A percentile compares a stretch with the other conserved stretches of the same genome.
Conservation (phyloP, 1,140 invertebrate species). For the Drosophila nigrodunni region DNA sequence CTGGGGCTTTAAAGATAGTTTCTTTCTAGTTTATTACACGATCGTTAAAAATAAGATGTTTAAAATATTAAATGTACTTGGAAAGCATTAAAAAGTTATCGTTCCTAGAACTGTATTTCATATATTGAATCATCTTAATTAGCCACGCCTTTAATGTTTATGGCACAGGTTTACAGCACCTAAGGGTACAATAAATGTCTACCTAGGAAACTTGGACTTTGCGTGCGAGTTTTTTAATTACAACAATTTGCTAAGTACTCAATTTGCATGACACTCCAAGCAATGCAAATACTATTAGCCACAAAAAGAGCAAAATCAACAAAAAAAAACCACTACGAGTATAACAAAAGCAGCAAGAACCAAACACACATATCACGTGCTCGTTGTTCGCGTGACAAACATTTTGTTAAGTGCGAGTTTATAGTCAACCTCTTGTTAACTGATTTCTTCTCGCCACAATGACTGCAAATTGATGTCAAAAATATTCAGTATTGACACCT, state of each 20-base stretch:
- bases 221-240: conserved; percentile 48
- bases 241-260: conserved; percentile 73
- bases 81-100: no score
- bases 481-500: conserved; percentile 65
- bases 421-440: conserved; percentile 35
- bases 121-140: no score
- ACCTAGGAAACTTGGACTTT: conserved; percentile 22
- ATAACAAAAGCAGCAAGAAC: conserved; percentile 16
- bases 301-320: conserved; percentile 2
- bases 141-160: no score
- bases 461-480: conserved; percentile 46
- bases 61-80: no score
- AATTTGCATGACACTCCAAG: conserved; percentile 62
- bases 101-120: no score
- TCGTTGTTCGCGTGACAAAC: conserved; percentile 60
- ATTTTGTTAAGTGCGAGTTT: conserved; percentile 26
- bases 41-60: no score
- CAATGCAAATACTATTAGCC: conserved; percentile 22
- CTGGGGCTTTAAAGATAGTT: no score
- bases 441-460: conserved; percentile 15
- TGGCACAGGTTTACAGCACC: no score
- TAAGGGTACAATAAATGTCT: conserved; percentile 21
- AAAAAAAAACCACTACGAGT: neutral
- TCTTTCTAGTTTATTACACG: no score
- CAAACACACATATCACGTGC: conserved; percentile 24